Evolutionary conservation across 2,888 invertebrate species (phyloP).

Genomic region (Kuschelorhynchus macadamiae): DNA sequence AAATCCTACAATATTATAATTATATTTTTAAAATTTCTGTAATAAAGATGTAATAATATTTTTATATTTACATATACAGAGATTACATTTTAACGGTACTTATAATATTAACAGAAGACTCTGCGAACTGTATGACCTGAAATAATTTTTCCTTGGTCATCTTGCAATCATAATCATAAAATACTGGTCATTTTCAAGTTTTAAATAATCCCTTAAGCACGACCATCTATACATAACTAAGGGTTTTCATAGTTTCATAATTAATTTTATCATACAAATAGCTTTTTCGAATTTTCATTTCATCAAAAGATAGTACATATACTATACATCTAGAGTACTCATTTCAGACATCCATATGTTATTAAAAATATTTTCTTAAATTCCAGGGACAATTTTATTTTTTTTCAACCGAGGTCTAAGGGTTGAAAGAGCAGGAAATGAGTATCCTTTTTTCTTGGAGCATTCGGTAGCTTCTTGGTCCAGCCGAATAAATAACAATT

Average conservation of each 20-base stretch:
- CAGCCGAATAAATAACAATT: no score
- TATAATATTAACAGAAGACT: conserved; percentile 1
- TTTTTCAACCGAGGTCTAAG: no score
- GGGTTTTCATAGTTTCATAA: neutral
- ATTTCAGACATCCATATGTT: no score
- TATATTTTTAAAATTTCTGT: neutral
- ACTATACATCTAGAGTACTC: no score
- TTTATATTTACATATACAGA: conserved; percentile 6
- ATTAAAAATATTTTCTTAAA: no score
- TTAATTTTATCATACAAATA: neutral
- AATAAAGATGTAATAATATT: neutral
- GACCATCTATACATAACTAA: neutral
- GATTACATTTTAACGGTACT: no score
- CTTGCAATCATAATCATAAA: neutral
- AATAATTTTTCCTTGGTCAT: neutral
- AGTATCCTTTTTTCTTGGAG: no score
- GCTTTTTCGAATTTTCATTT: conserved; percentile 2
- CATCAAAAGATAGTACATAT: neutral
- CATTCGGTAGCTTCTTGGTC: no score
- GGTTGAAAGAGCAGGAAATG: no score
- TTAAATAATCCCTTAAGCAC: neutral
- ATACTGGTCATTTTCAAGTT: neutral
- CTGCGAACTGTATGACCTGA: conserved; percentile 4
- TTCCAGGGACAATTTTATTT: no score
- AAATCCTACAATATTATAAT: conserved; percentile 34